Conservation (phyloP, 1,140 invertebrate species). For the Dendroctonus valens region DNA sequence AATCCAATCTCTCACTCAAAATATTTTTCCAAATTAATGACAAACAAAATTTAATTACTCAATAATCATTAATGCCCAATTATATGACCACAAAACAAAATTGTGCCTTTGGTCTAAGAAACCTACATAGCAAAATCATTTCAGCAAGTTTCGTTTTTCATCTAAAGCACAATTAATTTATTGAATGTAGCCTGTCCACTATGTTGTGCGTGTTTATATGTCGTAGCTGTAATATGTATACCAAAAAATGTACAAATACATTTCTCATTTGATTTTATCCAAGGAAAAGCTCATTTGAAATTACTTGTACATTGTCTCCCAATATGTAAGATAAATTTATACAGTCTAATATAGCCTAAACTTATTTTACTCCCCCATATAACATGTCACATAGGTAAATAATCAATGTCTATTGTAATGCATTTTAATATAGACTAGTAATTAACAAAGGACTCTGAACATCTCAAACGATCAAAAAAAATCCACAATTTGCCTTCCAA, state of each 20-base stretch:
- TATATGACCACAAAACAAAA: constrained; percentile 8
- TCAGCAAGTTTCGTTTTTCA: background rate
- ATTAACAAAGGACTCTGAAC: too few species aligned
- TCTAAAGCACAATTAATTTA: background rate
- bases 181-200: background rate
- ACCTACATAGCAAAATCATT: background rate
- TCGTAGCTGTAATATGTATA: background rate
- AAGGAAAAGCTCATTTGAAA: background rate
- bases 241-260: constrained; percentile 2
- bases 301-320: background rate
- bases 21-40: too few species aligned
- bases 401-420: too few species aligned
- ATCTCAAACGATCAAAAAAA: constrained; percentile 10
- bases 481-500: constrained; percentile 30
- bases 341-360: too few species aligned
- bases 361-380: too few species aligned
- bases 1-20: too few species aligned
- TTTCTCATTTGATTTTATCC: background rate
- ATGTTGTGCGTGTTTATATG: constrained; percentile 1
- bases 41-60: background rate
- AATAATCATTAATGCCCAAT: background rate
- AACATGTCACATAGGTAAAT: too few species aligned
- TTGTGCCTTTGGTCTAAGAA: constrained; percentile 29
- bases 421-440: too few species aligned
- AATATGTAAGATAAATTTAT: background rate